Conservation (phyloP, 2,797 vertebrate species). For the Morus bassanus region DNA sequence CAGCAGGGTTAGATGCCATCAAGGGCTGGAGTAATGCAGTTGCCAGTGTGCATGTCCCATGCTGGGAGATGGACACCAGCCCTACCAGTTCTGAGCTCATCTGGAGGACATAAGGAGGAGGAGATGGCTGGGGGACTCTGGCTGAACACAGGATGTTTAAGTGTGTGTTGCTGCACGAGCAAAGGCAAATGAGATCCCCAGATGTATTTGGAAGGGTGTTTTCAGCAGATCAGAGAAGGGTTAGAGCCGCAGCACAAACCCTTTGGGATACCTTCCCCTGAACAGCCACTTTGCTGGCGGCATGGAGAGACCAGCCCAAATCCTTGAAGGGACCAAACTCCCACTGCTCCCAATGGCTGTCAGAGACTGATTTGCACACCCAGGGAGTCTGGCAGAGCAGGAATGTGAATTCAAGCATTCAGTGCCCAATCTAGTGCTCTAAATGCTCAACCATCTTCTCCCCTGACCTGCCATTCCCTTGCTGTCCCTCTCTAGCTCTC, state of each 20-base stretch:
- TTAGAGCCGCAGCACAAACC: not conserved
- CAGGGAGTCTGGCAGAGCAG: not conserved
- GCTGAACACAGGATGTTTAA: not conserved
- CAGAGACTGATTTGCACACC: not conserved
- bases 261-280: not conserved
- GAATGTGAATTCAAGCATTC: not conserved
- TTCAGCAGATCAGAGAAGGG: not conserved
- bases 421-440: not conserved
- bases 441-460: not conserved
- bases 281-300: not conserved
- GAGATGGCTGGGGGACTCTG: not conserved
- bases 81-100: not conserved
- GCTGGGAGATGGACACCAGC: not conserved
- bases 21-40: not conserved
- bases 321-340: not conserved
- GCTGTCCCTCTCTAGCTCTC: not conserved
- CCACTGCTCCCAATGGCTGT: not conserved
- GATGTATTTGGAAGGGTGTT: not conserved
- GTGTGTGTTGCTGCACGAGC: not conserved
- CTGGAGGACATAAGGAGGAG: not conserved
- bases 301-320: not conserved
- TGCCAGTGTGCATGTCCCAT: accelerated
- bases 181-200: not conserved
- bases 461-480: not conserved
- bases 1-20: not conserved